phyloP scores from a whole-genome alignment of 2,888 invertebrate genomes.

The Leptothorax acervorum region DNA sequence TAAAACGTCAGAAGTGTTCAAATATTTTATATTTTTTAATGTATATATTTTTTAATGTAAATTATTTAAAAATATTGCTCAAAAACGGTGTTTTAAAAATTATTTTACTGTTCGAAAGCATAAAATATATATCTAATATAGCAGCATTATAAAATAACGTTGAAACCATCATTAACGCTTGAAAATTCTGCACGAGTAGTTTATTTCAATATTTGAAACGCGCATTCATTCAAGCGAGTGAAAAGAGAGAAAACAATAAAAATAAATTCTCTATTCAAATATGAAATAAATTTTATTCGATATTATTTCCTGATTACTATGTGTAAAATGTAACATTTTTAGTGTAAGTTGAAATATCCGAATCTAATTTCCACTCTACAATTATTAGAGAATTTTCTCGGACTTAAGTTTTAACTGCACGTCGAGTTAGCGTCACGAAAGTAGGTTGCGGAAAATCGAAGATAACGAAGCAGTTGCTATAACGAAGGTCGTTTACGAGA shows the following conservation, averaged over 20 bases:
- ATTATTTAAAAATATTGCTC: background rate
- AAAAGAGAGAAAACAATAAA: background rate
- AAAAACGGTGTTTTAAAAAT: background rate
- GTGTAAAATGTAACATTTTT: background rate
- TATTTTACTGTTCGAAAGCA: background rate
- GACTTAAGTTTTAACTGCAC: background rate
- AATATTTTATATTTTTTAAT: background rate
- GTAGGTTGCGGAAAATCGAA: constrained; percentile 1
- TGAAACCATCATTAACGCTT: background rate
- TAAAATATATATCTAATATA: background rate
- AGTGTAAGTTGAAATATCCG: background rate
- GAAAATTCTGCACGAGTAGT: constrained; percentile 3
- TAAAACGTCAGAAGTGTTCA: background rate
- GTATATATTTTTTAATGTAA: background rate
- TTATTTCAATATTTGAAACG: constrained; percentile 3
- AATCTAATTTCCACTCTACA: background rate
- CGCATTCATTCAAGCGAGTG: background rate
- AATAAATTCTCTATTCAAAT: background rate
- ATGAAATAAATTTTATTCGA: background rate
- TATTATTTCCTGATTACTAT: background rate
- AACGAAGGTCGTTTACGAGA: constrained; percentile 71
- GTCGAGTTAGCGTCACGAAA: background rate
- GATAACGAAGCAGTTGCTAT: constrained; percentile 10
- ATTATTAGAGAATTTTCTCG: constrained; percentile 24
- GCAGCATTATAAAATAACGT: background rate